phyloP scores from a whole-genome alignment of 2,113 vertebrate species.

The Anolis carolinensis region DNA sequence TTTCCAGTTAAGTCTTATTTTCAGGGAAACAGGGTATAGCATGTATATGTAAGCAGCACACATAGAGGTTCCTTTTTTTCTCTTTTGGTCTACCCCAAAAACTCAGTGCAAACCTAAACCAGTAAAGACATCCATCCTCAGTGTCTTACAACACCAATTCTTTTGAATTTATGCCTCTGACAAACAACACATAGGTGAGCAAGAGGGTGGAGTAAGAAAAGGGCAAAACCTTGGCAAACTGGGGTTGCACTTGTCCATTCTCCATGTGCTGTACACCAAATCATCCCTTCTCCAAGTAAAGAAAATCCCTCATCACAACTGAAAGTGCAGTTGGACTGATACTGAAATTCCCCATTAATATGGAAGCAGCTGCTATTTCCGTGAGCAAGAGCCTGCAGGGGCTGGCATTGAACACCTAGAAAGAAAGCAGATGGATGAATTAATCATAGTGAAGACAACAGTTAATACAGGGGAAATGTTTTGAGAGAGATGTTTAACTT shows the following conservation, averaged over 20 bases:
- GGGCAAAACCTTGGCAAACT: not conserved
- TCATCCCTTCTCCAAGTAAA: not conserved
- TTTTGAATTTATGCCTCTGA: not conserved
- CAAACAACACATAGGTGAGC: not conserved
- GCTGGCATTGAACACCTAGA: conserved; percentile 14
- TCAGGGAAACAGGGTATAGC: not conserved
- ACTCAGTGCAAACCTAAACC: not conserved
- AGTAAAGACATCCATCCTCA: not conserved
- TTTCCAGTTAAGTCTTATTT: no score
- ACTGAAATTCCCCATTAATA: conserved; percentile 27
- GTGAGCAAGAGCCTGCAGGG: conserved; percentile 38
- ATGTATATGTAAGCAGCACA: not conserved
- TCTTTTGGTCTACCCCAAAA: not conserved
- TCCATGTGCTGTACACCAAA: not conserved
- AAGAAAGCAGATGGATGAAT: not conserved
- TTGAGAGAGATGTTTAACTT: not conserved
- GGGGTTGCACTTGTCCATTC: not conserved
- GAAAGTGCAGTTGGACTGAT: conserved; percentile 20
- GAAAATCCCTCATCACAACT: not conserved
- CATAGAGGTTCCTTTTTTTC: not conserved
- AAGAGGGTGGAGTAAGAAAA: not conserved
- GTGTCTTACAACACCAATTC: not conserved
- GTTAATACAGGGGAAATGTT: not conserved
- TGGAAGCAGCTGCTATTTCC: conserved; percentile 53
- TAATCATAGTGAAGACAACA: not conserved